A percentile compares a stretch with the other conserved stretches of the same genome.
phyloP scores from a whole-genome alignment of 1,140 invertebrate genomes.

The Diuraphis noxia region DNA sequence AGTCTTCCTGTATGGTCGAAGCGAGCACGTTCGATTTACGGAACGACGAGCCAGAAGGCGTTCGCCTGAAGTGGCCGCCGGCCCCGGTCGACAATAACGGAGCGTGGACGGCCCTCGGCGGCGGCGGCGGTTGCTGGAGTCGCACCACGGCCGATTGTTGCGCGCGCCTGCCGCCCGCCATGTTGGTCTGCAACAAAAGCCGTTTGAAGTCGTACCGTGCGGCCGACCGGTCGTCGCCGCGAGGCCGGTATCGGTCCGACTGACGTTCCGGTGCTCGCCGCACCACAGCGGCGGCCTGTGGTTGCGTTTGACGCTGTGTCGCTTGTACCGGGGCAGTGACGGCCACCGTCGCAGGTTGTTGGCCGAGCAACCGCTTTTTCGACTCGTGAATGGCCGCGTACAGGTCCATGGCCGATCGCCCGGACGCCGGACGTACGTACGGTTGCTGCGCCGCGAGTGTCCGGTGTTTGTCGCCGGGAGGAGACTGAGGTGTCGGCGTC shows the following conservation, averaged over 20 bases:
- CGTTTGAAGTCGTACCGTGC: constrained; percentile 42
- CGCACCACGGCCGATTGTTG: constrained; percentile 58
- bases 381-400: constrained; percentile 78
- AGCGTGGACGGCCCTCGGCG: constrained; percentile 54
- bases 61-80: background rate
- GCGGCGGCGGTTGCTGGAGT: constrained; percentile 58
- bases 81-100: constrained; percentile 58
- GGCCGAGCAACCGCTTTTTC: constrained; percentile 67
- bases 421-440: constrained; percentile 60
- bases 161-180: constrained; percentile 25
- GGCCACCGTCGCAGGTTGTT: background rate
- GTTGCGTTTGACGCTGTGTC: background rate
- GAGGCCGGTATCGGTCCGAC: constrained; percentile 11
- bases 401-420: constrained; percentile 75
- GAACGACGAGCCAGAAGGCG: constrained; percentile 60
- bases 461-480: constrained; percentile 68
- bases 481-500: constrained; percentile 61
- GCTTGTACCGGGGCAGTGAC: background rate
- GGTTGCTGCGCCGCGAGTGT: background rate
- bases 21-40: constrained; percentile 80
- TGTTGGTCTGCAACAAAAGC: constrained; percentile 41
- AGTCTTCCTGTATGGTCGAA: constrained; percentile 81
- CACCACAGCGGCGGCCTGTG: background rate
- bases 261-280: background rate
- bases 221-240: background rate